Evolutionary conservation across 1,140 invertebrate species (phyloP), one percentile per base, ranked within the genome.

Genomic region (Campoletis sonorensis): DNA sequence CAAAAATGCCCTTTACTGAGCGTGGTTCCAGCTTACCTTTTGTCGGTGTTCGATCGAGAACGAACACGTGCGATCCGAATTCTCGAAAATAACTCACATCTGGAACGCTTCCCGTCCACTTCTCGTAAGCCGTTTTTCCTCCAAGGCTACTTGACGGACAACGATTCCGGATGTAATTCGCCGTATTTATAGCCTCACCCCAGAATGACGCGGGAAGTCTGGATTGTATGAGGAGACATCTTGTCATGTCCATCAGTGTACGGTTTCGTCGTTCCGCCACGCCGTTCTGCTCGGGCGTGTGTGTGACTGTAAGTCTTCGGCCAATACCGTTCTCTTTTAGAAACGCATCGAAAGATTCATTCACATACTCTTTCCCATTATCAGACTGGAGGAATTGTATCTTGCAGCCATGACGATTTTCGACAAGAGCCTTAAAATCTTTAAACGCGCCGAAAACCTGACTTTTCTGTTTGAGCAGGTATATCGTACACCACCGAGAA

Each of bases 331-430:
- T 21, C 49, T 82, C 77, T 18, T 70, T 78, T 33, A 82, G 73
- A 68, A 61, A 82, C 4, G 82, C 45, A 64, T 86, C 82, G 10
- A 91, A 89, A 11, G 82, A 51, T 23, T 82, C 79, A 80, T 85
- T 90, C 0, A 83, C n/a, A 83, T 89, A 92, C 82, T 92, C 91
- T 18, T 37, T 86, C 10, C 91, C 92, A 85, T 93, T 92, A 73
- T 92, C 91, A 58, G 85, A 86, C 67, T 88, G 88, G 13, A 92
- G n/a, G n/a, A 71, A 58, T 16, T 67, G 79, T 87, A 91, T 87
- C 73, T 81, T 82, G 84, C 78, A 49, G 16, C 83, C 79, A 49
- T 83, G 79, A 84, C 91, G 85, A 71, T 85, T 89, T 77, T 91
- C 86, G 18, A 89, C 86, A 23, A 81, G 21, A n/a, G 3, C 76